Evolutionary conservation across 2,113 vertebrate species (phyloP).

Genomic region (Lophura nycthemera): DNA sequence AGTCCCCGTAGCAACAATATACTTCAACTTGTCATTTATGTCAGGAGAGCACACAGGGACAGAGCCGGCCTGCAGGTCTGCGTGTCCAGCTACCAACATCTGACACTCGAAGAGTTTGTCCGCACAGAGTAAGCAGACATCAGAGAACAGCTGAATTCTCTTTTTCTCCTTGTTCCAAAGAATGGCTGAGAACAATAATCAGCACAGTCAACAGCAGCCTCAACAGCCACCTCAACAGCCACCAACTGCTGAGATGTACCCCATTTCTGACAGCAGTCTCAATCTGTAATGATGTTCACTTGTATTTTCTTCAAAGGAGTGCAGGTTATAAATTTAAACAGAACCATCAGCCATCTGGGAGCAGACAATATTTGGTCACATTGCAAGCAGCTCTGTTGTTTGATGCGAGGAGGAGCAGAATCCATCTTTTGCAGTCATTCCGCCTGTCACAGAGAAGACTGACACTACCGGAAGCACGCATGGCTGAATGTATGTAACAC

Average conservation of each 20-base stretch:
- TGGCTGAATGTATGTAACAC: neutral
- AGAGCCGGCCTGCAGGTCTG: neutral
- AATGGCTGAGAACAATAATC: neutral
- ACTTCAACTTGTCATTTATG: conserved; percentile 57
- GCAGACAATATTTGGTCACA: neutral
- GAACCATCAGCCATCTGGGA: neutral
- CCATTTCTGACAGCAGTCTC: neutral
- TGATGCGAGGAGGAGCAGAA: conserved; percentile 11
- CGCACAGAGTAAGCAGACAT: neutral
- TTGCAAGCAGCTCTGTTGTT: neutral
- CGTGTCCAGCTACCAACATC: neutral
- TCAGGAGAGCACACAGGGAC: neutral
- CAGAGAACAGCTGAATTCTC: neutral
- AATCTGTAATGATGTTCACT: neutral
- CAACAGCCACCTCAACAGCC: neutral
- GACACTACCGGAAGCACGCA: conserved; percentile 31
- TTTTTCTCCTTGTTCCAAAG: neutral
- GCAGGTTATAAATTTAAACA: neutral
- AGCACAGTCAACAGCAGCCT: neutral
- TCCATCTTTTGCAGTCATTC: neutral
- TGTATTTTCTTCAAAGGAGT: conserved; percentile 6
- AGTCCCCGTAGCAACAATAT: conserved; percentile 60
- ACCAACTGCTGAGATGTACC: neutral
- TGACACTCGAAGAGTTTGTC: neutral
- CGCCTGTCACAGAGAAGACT: neutral